These are phyloP conservation scores for Disparrhopalites patrizii DNA, from an alignment of 2,888 invertebrate genomes.

Conservation along the genomic window DNA sequence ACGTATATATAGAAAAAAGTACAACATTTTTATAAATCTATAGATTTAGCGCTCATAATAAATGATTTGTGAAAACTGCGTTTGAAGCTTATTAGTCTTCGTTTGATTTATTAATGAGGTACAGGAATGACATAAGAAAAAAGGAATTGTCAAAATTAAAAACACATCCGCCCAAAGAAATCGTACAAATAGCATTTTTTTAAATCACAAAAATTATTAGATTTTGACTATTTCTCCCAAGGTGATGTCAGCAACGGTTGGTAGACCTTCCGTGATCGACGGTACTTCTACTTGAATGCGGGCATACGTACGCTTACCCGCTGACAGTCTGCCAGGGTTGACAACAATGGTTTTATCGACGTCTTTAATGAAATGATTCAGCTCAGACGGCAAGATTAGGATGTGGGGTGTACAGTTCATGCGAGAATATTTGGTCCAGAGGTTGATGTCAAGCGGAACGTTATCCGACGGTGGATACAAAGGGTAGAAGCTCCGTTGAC, in stretches of 20 bases:
- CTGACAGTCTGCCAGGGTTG: constrained; percentile 79
- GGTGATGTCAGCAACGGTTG: constrained; percentile 52
- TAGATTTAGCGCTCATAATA: neutral
- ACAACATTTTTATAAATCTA: too few relatives aligned
- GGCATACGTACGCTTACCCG: constrained; percentile 73
- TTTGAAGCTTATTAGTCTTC: neutral
- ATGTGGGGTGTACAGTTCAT: constrained; percentile 73
- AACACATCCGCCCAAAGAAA: too few relatives aligned
- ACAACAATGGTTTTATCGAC: constrained; percentile 73
- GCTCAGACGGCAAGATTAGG: constrained; percentile 76
- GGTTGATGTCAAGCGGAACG: constrained; percentile 65
- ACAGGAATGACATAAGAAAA: neutral
- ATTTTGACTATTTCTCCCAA: constrained; percentile 57
- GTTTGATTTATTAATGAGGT: neutral
- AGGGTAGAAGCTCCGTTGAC: constrained; percentile 78
- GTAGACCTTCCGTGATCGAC: constrained; percentile 41
- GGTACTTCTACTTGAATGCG: constrained; percentile 60
- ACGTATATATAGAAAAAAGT: too few relatives aligned
- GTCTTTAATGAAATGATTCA: constrained; percentile 75
- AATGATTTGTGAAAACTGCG: neutral
- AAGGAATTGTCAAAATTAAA: neutral
- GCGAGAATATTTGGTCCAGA: constrained; percentile 68
- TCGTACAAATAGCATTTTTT: too few relatives aligned
- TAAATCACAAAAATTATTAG: constrained; percentile 47
- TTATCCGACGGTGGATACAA: constrained; percentile 68